Percentiles rank a stretch among this genome's conserved stretches.
phyloP scores from a whole-genome alignment of 2,797 vertebrate species.

The Peromyscus melanophrys region DNA sequence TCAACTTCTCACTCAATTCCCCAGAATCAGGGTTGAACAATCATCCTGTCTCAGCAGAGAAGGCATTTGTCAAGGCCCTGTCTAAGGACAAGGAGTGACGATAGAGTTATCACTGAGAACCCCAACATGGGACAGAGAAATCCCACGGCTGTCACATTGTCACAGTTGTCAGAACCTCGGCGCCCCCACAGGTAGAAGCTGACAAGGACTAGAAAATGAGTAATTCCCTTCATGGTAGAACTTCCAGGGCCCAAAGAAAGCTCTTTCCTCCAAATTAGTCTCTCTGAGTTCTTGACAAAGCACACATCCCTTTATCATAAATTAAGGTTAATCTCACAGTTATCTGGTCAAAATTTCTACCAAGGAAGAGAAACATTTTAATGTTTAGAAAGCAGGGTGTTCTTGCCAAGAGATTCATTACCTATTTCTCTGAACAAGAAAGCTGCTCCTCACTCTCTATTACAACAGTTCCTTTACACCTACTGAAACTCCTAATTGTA shows the following conservation, averaged over 20 bases:
- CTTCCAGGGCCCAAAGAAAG: not conserved
- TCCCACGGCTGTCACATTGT: not conserved
- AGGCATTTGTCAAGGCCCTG: not conserved
- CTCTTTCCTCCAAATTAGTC: not conserved
- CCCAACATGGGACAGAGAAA: not conserved
- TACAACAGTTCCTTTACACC: not conserved
- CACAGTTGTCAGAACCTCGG: not conserved
- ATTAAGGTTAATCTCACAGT: not conserved
- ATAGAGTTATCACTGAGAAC: not conserved
- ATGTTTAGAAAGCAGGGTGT: not conserved
- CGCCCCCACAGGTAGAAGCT: not conserved
- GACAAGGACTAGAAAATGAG: not conserved
- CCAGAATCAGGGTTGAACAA: not conserved
- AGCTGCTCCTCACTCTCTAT: not conserved
- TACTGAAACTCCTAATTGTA: slow-evolving; percentile 7
- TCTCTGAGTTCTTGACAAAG: not conserved
- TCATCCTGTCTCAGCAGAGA: not conserved
- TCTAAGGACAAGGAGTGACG: not conserved
- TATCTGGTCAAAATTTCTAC: not conserved
- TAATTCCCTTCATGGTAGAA: not conserved
- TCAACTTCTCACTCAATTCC: not conserved
- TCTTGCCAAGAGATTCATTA: not conserved
- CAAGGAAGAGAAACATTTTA: not conserved
- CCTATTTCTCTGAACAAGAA: not conserved
- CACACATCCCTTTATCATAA: not conserved